Evolutionary conservation across 2,888 invertebrate genomes (phyloP), one percentile per base, ranked within the genome.

Genomic region (Polyommatus iphigenia): DNA sequence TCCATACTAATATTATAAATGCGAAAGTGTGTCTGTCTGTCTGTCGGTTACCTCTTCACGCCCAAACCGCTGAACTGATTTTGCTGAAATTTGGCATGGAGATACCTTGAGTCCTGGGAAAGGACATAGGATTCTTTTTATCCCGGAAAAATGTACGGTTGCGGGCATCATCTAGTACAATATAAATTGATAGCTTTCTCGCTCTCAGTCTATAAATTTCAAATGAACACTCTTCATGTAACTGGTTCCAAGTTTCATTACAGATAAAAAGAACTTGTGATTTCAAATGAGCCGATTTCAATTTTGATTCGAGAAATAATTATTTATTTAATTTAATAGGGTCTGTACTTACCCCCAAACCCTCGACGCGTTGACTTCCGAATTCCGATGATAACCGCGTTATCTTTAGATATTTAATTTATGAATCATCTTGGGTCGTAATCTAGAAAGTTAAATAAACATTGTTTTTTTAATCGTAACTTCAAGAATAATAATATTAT

Each of bases 171-270:
- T n/a, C n/a, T n/a, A n/a, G n/a, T n/a, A 46, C 73, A 50, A 72
- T 77, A 72, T 57, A 15, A 77, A 36, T 77, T 77, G 36, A 77
- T 77, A 41, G 41, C 57, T 36, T 57, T 77, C 57, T 41, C 41
- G 57, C 54, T 36, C 59, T 57, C 8, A 1, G 7, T 71, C 32
- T 71, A 29, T 71, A 71, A 71, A 71, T n/a, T 71, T 18, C 8
- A 71, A 32, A n/a, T 71, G 18, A 7, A 8, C 36, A 32, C 18
- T 3, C 8, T 13, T 3, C 7, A 72, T n/a, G 8, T 5, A n/a
- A 20, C 20, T 10, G 46, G 13, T 72, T 24, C 10, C 50, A 73
- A 72, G 18, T 32, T 24, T 24, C 20, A 24, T 50, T 36, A 50
- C 8, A 73, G 20, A 15, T 24, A 6, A 50, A 73, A 41, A 7